phyloP scores from a whole-genome alignment of 2,797 vertebrate genomes.

The Rhinella marina region DNA sequence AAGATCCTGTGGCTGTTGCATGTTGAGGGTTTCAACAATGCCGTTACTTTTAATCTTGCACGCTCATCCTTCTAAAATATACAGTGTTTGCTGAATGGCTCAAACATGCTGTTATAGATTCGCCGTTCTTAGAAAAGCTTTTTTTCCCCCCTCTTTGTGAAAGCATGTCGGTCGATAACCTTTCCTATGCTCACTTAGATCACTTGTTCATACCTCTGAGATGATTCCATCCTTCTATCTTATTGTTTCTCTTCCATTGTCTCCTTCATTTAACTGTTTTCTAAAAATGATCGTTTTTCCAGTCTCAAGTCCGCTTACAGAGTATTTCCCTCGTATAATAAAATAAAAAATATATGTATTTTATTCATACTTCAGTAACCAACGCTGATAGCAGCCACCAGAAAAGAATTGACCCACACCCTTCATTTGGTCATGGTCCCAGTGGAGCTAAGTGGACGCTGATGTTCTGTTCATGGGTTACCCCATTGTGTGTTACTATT shows the following conservation, averaged over 20 bases:
- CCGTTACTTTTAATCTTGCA: constrained; percentile 33
- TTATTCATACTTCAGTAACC: too few relatives aligned
- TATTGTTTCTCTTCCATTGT: background rate
- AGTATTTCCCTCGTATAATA: background rate
- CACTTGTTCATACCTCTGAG: background rate
- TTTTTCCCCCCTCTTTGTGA: background rate
- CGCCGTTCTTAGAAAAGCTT: background rate
- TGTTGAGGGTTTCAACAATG: constrained; percentile 32
- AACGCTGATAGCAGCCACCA: too few relatives aligned
- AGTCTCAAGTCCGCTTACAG: background rate
- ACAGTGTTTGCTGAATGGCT: constrained; percentile 17
- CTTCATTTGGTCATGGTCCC: too few relatives aligned
- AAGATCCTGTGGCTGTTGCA: constrained; percentile 25
- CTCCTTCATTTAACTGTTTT: background rate
- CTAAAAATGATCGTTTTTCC: background rate
- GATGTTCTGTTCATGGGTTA: too few relatives aligned
- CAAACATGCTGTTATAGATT: constrained; percentile 2
- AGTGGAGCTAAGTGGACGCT: too few relatives aligned
- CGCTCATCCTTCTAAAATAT: constrained; percentile 15
- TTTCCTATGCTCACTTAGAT: background rate
- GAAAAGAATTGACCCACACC: too few relatives aligned
- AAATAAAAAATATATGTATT: too few relatives aligned
- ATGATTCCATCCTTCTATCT: background rate
- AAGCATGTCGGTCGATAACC: background rate
- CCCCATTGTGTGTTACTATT: too few relatives aligned